These are phyloP conservation scores for Eutrigla gurnardus DNA, from an alignment of 2,797 vertebrate species.

Conservation along the genomic window DNA sequence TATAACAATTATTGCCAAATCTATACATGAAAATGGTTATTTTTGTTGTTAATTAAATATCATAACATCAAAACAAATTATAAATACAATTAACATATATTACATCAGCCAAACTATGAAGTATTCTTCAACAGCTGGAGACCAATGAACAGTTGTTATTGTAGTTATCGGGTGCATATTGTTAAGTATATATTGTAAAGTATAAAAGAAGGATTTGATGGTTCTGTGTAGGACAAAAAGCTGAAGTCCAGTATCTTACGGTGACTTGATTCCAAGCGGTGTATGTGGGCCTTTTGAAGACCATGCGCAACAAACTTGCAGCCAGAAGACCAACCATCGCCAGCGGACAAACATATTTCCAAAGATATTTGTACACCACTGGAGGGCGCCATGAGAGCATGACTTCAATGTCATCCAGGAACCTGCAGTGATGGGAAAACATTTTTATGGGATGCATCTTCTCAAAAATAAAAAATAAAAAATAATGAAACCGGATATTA, in stretches of 20 bases:
- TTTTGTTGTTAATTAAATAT: too few species aligned
- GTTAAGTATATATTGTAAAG: neutral
- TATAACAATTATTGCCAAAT: neutral
- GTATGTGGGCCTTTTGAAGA: conserved; percentile 82
- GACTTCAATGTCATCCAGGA: conserved; percentile 84
- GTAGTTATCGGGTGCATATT: neutral
- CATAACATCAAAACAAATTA: neutral
- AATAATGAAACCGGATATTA: neutral
- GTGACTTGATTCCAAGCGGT: conserved; percentile 86
- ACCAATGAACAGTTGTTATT: neutral
- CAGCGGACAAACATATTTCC: conserved; percentile 85
- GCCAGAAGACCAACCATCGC: conserved; percentile 83
- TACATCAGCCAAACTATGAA: neutral
- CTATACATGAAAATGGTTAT: neutral
- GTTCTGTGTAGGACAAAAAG: neutral
- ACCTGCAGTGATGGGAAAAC: conserved; percentile 73
- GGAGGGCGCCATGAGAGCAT: conserved; percentile 86
- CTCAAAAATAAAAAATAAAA: neutral
- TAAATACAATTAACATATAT: neutral
- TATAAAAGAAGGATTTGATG: neutral
- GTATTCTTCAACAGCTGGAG: neutral
- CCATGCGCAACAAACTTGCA: conserved; percentile 80
- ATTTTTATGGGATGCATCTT: neutral
- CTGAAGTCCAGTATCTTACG: conserved; percentile 70
- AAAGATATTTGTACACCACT: conserved; percentile 86